These are phyloP conservation scores for Paramormyrops hopkinsi DNA, from an alignment of 2,797 vertebrate species.

Conservation along the genomic window DNA sequence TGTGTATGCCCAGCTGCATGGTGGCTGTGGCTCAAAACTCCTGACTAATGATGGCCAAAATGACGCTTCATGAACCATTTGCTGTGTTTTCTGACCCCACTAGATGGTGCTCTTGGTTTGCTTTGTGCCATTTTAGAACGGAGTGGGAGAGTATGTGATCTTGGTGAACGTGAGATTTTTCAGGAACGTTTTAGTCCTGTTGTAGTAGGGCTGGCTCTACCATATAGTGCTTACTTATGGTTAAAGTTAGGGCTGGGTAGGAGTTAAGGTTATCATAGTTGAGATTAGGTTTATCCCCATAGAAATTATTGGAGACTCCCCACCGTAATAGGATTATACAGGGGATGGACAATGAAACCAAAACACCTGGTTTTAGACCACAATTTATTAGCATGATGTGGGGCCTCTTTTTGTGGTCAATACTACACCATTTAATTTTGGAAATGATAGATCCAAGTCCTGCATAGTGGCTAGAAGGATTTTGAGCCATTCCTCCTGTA, in stretches of 20 bases:
- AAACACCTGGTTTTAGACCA: not conserved
- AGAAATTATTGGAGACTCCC: not conserved
- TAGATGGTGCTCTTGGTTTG: not conserved
- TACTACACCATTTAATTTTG: not conserved
- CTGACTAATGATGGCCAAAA: not conserved
- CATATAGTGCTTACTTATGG: not conserved
- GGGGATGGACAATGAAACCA: not conserved
- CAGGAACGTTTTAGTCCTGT: not conserved
- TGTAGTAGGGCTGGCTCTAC: not conserved
- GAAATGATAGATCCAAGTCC: not conserved
- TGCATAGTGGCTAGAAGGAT: not conserved
- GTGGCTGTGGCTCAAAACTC: not conserved
- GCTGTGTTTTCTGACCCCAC: not conserved
- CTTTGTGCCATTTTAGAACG: too few relatives aligned
- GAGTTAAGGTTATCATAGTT: not conserved
- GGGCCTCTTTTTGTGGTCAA: not conserved
- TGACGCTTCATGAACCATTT: not conserved
- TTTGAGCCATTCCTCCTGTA: not conserved
- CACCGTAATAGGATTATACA: not conserved
- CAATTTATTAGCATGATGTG: not conserved
- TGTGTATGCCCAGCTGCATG: not conserved
- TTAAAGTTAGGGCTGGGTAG: not conserved
- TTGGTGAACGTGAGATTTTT: not conserved
- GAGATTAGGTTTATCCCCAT: not conserved
- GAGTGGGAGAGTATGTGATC: not conserved